These are phyloP conservation scores for Eumacrocentrus americanus DNA, from an alignment of 2,888 invertebrate species.

Conservation along the genomic window DNA sequence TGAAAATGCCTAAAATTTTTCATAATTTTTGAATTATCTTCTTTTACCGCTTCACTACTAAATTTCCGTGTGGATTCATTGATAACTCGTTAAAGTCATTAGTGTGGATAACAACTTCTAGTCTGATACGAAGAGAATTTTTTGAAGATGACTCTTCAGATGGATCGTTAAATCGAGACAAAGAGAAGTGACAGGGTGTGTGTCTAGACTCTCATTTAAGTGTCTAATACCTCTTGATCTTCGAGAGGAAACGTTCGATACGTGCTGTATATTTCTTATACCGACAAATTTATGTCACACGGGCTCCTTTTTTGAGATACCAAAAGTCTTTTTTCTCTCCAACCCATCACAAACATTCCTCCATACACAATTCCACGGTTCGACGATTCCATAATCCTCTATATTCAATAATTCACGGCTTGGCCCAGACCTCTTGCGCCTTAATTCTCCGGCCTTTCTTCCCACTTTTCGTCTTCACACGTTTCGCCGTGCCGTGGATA, in stretches of 20 bases:
- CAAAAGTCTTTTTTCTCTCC: no score
- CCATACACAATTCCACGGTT: constrained; percentile 35
- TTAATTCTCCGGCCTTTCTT: constrained; percentile 6
- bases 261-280: neutral
- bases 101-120: constrained; percentile 36
- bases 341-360: no score
- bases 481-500: constrained; percentile 43
- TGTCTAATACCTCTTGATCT: no score
- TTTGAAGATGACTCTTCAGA: neutral
- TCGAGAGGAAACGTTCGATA: no score
- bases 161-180: neutral
- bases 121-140: neutral
- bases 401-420: constrained; percentile 39
- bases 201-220: no score
- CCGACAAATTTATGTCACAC: constrained; percentile 2
- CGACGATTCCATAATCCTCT: constrained; percentile 41
- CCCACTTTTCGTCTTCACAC: constrained; percentile 3
- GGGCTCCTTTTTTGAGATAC: constrained; percentile 31
- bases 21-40: no score
- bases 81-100: constrained; percentile 36
- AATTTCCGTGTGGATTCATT: constrained; percentile 37
- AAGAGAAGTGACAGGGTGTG: neutral
- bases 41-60: no score
- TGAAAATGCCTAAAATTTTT: no score
- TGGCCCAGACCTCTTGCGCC: constrained; percentile 15